Evolutionary conservation across 2,888 invertebrate species (phyloP), one percentile per base, ranked within the genome.

Genomic region (Tryphoninae sp.): DNA sequence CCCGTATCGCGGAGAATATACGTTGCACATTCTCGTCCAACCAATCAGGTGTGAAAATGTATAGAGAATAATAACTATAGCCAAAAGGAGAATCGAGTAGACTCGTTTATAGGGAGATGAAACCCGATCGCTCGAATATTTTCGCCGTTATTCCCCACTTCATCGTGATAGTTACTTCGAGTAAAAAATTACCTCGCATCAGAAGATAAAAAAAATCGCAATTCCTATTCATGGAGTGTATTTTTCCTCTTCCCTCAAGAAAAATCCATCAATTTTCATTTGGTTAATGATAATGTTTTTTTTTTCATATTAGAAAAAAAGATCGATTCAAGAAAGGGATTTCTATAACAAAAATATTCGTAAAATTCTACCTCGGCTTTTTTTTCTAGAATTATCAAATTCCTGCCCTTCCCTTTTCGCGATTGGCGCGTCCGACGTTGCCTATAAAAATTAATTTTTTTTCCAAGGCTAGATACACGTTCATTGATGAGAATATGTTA

Each of bases 91-190:
- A 42, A 42, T 11, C 16, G 58, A 23, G 65, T 55, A 64, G 65
- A 77, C 76, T 83, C 73, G 81, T 79, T 79, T 74, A 78, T 79
- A 81, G 76, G 76, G 69, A 65, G 76, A 83, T 73, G 73, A 78
- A 75, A 40, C 23, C 23, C 23, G 51, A 49, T 16, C 62, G 73
- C 16, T 16, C 19, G 23, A 49, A 72, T n/a, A 73, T 53, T 73
- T 23, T 53, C 53, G 16, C 42, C 26, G 55, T 73, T 40, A 53
- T 40, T 62, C 33, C 53, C 55, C 68, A 51, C 22, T 33, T 73
- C 40, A 33, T 62, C 45, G 61, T 51, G 13, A 13, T 73, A 16
- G 40, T 49, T 11, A 22, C 55, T 26, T 64, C 33, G 11, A 26
- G 51, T 33, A 33, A 33, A 33, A 4, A 33, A 33, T 7, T 33